Evolutionary conservation across 2,888 invertebrate genomes (phyloP).

Genomic region (Microchrysa polita): DNA sequence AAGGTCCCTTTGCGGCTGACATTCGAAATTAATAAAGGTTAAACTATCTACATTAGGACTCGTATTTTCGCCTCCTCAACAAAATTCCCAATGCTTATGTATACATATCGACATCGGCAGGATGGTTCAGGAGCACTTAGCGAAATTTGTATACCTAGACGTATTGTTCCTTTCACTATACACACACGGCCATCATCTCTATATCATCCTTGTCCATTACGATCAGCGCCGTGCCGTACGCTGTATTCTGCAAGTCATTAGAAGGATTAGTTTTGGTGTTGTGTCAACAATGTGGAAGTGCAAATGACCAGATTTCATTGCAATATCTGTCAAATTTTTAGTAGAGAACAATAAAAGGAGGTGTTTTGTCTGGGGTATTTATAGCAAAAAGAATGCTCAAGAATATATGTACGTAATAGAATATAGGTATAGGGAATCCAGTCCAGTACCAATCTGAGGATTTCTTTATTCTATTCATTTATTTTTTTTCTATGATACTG

Average conservation of each 20-base stretch:
- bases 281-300: constrained; percentile 45
- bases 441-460: too few species aligned
- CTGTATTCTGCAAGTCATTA: constrained; percentile 45
- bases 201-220: constrained; percentile 25
- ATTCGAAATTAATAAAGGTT: background rate
- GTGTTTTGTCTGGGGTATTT: constrained; percentile 39
- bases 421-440: background rate
- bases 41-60: background rate
- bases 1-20: too few species aligned
- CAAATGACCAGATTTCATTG: constrained; percentile 45
- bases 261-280: constrained; percentile 46
- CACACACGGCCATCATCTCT: background rate
- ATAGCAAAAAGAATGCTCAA: background rate
- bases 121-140: constrained; percentile 20
- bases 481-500: background rate
- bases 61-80: background rate
- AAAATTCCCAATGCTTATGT: background rate
- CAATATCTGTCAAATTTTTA: constrained; percentile 41
- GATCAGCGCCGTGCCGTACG: too few species aligned
- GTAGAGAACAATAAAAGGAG: constrained; percentile 38
- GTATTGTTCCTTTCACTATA: constrained; percentile 37
- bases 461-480: background rate
- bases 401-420: background rate
- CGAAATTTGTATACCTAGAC: constrained; percentile 38
- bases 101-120: background rate